Evolutionary conservation across 64 coral and sea anemone genomes (phyloP).

Genomic region (Montipora foliosa): DNA sequence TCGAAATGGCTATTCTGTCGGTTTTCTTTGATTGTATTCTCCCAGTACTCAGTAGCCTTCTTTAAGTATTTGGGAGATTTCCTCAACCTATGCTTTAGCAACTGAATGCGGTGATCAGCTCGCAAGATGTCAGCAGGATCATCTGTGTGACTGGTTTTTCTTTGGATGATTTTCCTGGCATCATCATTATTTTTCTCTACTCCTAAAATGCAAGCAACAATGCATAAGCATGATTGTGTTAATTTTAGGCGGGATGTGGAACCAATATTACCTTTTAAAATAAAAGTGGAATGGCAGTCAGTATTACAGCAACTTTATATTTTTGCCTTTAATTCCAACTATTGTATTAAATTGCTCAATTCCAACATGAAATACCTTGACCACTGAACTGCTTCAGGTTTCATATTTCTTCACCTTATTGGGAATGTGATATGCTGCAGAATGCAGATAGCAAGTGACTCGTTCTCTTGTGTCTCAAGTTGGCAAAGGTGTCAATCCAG

Average conservation of each 20-base stretch:
- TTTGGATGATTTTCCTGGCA: constrained; percentile 1
- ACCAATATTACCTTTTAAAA: no score
- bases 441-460: constrained; percentile 76
- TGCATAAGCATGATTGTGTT: not conserved
- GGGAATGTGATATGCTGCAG: constrained; percentile 68
- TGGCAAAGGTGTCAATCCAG: constrained; percentile 43
- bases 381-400: constrained; percentile 77
- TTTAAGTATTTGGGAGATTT: not conserved
- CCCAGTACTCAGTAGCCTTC: not conserved
- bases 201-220: not conserved
- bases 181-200: constrained; percentile 37
- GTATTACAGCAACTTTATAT: no score
- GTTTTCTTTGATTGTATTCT: not conserved
- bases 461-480: constrained; percentile 19
- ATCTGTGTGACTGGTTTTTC: constrained; percentile 22
- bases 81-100: not conserved
- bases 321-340: no score
- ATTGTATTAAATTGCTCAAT: no score
- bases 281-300: no score
- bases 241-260: not conserved
- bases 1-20: not conserved
- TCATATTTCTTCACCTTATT: constrained; percentile 13
- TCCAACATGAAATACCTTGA: constrained; percentile 29
- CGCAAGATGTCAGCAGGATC: not conserved
- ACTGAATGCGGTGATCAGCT: no score